Base-by-base conservation (phyloP, 1,140 invertebrate species). In the Drosophila murphyi region DNA sequence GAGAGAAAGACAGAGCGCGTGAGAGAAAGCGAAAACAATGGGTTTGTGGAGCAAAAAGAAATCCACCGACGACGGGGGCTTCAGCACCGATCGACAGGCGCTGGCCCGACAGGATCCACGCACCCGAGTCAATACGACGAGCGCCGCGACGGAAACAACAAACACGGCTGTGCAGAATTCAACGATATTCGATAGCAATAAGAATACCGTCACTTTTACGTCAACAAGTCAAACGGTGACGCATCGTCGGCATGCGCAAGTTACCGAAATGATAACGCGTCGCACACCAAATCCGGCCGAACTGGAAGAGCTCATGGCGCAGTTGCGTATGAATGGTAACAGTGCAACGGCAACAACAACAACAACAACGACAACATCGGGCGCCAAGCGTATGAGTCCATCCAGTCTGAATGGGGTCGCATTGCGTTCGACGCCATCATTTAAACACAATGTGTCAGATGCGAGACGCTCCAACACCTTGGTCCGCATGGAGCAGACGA, bases 201-300 rank as follows among this genome's bases (percentile, higher is more conserved):
- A 71, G 8, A 83, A 87, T 4, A 92, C 78, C 4, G 69, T 92
- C 2, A 92, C 82, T 10, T 92, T 79, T 35, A 47, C 68, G 28
- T 77, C 87, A 28, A 90, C 88, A 43, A 73, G 78, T 29, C 83
- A 89, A 51, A 92, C 90, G 59, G 90, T 92, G 79, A 92, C 90
- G 72, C 88, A 86, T 78, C 81, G 75, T 0, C 87, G 91, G 63
- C 48, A 71, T 35, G 90, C 90, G 0, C 52, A 55, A 4, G 63
- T 92, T 20, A 92, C 85, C n/a, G 90, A 92, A 62, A 83, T 76
- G 12, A 72, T 56, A 39, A 82, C 77, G 34, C 83, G 90, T 2
- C 76, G 77, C 8, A 91, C 90, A 8, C 90, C 90, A 4, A 92
- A 62, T 4, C 47, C 71, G 28, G 77, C 80, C 34, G 90, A 92